Evolutionary conservation across 2,113 vertebrate species (phyloP), one percentile per base, ranked within the genome.

Genomic region (Ptychochromis oligacanthus): DNA sequence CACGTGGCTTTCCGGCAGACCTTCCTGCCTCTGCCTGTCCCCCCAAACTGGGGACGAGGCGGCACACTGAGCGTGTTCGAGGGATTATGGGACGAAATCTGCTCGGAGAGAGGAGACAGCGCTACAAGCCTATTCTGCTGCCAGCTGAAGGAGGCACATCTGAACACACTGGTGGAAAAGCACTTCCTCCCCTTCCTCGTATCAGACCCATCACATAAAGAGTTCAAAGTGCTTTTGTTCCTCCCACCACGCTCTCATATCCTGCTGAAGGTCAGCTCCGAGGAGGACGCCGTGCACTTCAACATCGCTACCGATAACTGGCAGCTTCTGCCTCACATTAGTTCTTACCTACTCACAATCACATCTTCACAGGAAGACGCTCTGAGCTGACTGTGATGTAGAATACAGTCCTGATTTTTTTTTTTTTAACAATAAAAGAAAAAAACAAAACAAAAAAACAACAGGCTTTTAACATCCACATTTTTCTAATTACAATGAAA

Each of bases 261-360:
- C n/a, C 91, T 98, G 82, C 77, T 97, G 56, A 92, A 65, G 38
- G 90, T 97, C 46, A 78, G 87, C 31, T 75, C 75, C 0, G 82
- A 93, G 38, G 94, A 95, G 31, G 94, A 90, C 0, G 89, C 93
- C 0, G 95, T 93, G 58, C 93, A 95, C 0, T 94, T 97, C 70
- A 70, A 83, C 31, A 93, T 98, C 3, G 94, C 96, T 14, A 97
- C 96, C 0, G 95, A 98, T 46, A 93, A 96, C 94, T 97, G 97
- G 97, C 88, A 94, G 1, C 90, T 97, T 9, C 88, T 98, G 80
- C 95, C 96, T 0, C 92, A 95, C 60, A 85, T 94, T 0, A 96
- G 94, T 46, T 91, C 92, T 57, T 97, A 96, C 80, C 92, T 98
- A 4, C 87, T 88, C 57, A 86, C 65, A 5, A 64, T 95, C 61